Base-by-base conservation (phyloP, 2,113 vertebrate genomes). In the Coracopsis vasa region DNA sequence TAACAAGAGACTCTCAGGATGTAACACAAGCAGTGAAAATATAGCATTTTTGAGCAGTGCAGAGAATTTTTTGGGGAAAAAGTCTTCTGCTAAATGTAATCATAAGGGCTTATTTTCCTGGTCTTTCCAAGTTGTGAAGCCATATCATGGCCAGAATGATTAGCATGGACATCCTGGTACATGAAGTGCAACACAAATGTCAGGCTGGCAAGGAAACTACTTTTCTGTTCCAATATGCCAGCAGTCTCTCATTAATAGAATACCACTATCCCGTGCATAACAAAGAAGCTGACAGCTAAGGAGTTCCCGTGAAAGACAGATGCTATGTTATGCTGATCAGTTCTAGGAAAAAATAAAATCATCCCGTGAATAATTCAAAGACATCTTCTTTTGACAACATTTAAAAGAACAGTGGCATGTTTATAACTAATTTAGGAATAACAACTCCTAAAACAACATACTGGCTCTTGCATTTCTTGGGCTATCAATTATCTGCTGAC, bases 201-300 rank as follows among this genome's bases (percentile, higher is more conserved):
- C 92, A 94, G 65, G 62, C 94, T 97, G 94, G 96, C 84, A 96
- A 87, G 80, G 78, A 92, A 92, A 96, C 77, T 14, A 50, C 80
- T 89, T 90, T 91, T 92, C 86, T 92, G 88, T 94, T 96, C 96
- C 96, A 96, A 14, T 77, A 50, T 45, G 80, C 41, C 65, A 11
- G 75, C 88, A 96, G 80, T 82, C n/a, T 85, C 90, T 95, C 88
- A 77, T 96, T 95, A 95, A 94, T 50, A 86, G 91, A 91, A 85
- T 69, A 54, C 62, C 92, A 89, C 91, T 91, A 90, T 64, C 77
- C 95, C 11, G 1, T 81, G 80, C 80, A 77, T 69, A 94, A 96
- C 92, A 96, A 95, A 96, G 73, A 86, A 80, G 80, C 77, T 95
- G 94, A 96, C 96, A 96, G 94, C 89, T 91, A 94, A 94, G 95